Base-by-base conservation (phyloP, 2,888 invertebrate species). In the Hydrotaea diabolus region DNA sequence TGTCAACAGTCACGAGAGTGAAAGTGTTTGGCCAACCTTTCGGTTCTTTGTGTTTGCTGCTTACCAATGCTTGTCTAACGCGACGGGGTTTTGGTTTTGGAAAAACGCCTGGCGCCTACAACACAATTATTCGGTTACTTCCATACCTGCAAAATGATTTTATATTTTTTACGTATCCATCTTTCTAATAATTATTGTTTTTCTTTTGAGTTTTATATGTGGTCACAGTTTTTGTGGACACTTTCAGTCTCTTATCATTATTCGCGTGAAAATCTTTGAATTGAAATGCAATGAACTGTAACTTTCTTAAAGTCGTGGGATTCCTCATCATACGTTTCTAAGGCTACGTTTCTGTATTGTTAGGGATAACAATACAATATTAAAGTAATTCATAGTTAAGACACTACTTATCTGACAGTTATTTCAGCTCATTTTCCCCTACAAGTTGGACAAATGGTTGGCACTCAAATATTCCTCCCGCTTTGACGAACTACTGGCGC, bases 61-160 rank as follows among this genome's bases (percentile, higher is more conserved):
- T 13, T 43, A 2, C 13, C 39, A n/a, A 64, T 46, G n/a, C 62
- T 23, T 13, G 13, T 62, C 76, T 71, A 13, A 39, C 76, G 69
- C 62, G 69, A 49, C 76, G 64, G 69, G 81, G 23, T 53, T 79
- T n/a, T n/a, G n/a, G n/a, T n/a, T 69, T 39, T 26, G 21, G 21
- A 13, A 15, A 66, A 85, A 79, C 13, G 69, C 55, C 76, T 82
- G 85, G 82, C 85, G 85, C 85, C 84, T 66, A 69, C 2, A 13
- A 21, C 23, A 19, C 11, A n/a, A n/a, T 69, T 69, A n/a, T 69
- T 19, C 26, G 31, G n/a, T 15, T 31, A 59, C 49, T 49, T 49
- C 13, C 43, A 15, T 43, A 69, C 80, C 73, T 80, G 80, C 57
- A 78, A 64, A 81, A 36, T 72, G 17, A 31, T 62, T 55, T 19